Conservation (phyloP, 2,113 vertebrate genomes). For the Junco hyemalis region DNA sequence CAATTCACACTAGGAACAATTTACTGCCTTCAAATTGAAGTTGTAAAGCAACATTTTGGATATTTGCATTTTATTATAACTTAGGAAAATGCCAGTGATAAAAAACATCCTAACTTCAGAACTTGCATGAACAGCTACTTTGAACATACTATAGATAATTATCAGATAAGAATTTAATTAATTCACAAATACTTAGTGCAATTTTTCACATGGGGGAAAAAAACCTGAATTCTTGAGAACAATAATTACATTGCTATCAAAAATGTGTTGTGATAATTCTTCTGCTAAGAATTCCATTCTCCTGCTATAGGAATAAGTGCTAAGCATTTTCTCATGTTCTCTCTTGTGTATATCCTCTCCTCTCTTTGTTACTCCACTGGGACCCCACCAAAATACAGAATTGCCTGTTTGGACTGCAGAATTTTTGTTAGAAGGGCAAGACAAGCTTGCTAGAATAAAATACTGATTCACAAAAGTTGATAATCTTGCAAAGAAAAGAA, state of each 20-base stretch:
- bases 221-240: not conserved
- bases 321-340: not conserved
- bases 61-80: not conserved
- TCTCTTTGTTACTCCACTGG: not conserved
- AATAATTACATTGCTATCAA: not conserved
- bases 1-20: not conserved
- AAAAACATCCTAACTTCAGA: not conserved
- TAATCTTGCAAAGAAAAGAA: not conserved
- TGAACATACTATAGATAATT: not conserved
- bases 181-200: not conserved
- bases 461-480: not conserved
- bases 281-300: not conserved
- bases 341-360: not conserved
- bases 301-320: not conserved
- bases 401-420: not conserved
- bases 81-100: not conserved
- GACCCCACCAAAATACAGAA: not conserved
- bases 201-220: not conserved
- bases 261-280: not conserved
- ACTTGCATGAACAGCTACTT: not conserved
- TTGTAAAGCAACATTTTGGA: not conserved
- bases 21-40: not conserved
- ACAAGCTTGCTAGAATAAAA: not conserved
- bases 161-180: conserved; percentile 38
- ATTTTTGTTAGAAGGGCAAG: not conserved